phyloP scores from a whole-genome alignment of 1,140 invertebrate genomes.

The Drosophila suzukii region DNA sequence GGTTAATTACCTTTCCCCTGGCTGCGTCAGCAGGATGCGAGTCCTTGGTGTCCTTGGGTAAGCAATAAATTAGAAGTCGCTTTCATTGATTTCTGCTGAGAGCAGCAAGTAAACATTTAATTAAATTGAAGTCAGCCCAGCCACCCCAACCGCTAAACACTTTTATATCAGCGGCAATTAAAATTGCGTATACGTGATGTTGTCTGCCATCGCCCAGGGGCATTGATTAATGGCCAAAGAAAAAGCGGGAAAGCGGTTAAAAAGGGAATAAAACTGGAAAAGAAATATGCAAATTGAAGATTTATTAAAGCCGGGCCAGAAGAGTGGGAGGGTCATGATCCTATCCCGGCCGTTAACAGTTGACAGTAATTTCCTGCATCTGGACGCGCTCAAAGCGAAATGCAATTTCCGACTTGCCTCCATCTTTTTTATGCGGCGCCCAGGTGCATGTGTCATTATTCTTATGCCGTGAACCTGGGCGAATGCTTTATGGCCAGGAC shows the following conservation, averaged over 20 bases:
- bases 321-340: slow-evolving; percentile 10
- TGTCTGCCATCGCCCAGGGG: slow-evolving; percentile 33
- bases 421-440: slow-evolving; percentile 39
- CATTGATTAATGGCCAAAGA: slow-evolving; percentile 49
- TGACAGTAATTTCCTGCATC: slow-evolving; percentile 71
- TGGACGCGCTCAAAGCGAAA: slow-evolving; percentile 65
- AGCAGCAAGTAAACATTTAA: slow-evolving; percentile 60
- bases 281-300: slow-evolving; percentile 48
- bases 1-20: slow-evolving; percentile 56
- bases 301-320: slow-evolving; percentile 42
- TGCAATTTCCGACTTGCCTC: slow-evolving; percentile 65
- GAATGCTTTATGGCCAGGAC: slow-evolving; percentile 53
- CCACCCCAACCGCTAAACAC: slow-evolving; percentile 36
- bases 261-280: slow-evolving; percentile 1
- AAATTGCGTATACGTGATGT: slow-evolving; percentile 58
- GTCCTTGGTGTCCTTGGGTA: slow-evolving; percentile 7
- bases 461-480: slow-evolving; percentile 29
- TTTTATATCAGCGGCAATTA: slow-evolving; percentile 59
- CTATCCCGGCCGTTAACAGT: slow-evolving; percentile 45
- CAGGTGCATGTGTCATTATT: slow-evolving; percentile 40
- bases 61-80: slow-evolving; percentile 58
- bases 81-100: slow-evolving; percentile 61
- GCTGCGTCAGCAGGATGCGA: slow-evolving; percentile 47
- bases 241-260: slow-evolving; percentile 6
- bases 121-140: slow-evolving; percentile 36